Evolutionary conservation across 2,888 invertebrate genomes (phyloP).

Genomic region (Leucophenga montana): DNA sequence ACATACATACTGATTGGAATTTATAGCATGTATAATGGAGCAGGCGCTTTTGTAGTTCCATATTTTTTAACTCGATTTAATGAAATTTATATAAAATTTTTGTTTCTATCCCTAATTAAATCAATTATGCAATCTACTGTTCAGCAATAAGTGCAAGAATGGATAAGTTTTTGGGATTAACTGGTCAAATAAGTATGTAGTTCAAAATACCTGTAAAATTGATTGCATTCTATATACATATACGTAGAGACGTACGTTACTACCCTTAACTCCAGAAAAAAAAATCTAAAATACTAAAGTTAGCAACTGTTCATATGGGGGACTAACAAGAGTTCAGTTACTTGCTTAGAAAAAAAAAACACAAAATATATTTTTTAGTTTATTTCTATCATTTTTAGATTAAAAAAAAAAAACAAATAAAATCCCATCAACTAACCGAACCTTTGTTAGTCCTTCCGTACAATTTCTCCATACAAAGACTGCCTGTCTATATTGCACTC

Average conservation of each 20-base stretch:
- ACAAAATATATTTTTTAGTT: too few relatives aligned
- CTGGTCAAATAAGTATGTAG: neutral
- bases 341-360: too few relatives aligned
- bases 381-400: too few relatives aligned
- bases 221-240: constrained; percentile 16
- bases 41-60: neutral
- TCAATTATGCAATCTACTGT: constrained; percentile 9
- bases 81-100: neutral
- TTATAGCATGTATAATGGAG: neutral
- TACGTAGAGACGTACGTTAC: neutral
- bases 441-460: too few relatives aligned
- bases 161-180: neutral
- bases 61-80: neutral
- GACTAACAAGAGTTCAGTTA: too few relatives aligned
- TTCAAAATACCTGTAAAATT: constrained; percentile 9
- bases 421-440: too few relatives aligned
- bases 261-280: too few relatives aligned
- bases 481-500: neutral
- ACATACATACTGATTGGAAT: constrained; percentile 19
- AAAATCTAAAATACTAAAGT: too few relatives aligned
- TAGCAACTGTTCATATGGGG: too few relatives aligned
- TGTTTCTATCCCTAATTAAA: constrained; percentile 9
- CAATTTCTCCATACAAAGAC: too few relatives aligned
- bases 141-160: neutral
- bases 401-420: too few relatives aligned